These are phyloP conservation scores for Dolomedes plantarius DNA, from an alignment of 2,888 invertebrate genomes.

Conservation along the genomic window DNA sequence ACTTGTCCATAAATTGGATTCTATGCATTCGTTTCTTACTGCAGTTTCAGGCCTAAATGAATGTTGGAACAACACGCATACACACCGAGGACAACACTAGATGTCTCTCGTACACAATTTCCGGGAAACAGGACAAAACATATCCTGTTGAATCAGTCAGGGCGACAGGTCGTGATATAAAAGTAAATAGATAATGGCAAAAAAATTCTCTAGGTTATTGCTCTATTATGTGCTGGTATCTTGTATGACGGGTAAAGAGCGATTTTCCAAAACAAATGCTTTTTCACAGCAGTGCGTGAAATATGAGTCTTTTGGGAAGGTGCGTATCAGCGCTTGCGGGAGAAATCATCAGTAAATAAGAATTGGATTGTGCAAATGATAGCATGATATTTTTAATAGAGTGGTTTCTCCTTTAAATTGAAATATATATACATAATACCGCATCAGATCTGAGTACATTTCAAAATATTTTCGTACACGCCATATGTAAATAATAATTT, in stretches of 20 bases:
- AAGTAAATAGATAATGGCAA: constrained; percentile 24
- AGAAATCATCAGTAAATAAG: too few species aligned
- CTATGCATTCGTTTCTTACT: neutral
- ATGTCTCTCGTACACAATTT: constrained; percentile 29
- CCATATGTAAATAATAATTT: too few species aligned
- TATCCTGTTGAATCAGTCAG: constrained; percentile 66
- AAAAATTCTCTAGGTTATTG: constrained; percentile 50
- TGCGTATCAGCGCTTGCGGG: neutral
- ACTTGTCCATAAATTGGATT: neutral
- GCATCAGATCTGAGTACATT: too few species aligned
- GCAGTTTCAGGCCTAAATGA: neutral
- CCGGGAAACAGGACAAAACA: constrained; percentile 60
- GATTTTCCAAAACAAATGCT: neutral
- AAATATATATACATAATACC: too few species aligned
- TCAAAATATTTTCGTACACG: too few species aligned
- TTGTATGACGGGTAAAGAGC: constrained; percentile 10
- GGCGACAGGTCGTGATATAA: constrained; percentile 16
- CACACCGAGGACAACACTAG: constrained; percentile 15
- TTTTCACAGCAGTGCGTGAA: neutral
- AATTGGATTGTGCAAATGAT: too few species aligned
- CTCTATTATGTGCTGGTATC: constrained; percentile 28
- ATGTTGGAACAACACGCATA: neutral
- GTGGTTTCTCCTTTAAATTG: too few species aligned
- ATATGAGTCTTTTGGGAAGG: neutral
- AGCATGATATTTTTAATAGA: too few species aligned